A percentile compares a stretch with the other conserved stretches of the same genome.
These are phyloP conservation scores for Andrena fulva DNA, from an alignment of 2,888 invertebrate species.

Conservation along the genomic window DNA sequence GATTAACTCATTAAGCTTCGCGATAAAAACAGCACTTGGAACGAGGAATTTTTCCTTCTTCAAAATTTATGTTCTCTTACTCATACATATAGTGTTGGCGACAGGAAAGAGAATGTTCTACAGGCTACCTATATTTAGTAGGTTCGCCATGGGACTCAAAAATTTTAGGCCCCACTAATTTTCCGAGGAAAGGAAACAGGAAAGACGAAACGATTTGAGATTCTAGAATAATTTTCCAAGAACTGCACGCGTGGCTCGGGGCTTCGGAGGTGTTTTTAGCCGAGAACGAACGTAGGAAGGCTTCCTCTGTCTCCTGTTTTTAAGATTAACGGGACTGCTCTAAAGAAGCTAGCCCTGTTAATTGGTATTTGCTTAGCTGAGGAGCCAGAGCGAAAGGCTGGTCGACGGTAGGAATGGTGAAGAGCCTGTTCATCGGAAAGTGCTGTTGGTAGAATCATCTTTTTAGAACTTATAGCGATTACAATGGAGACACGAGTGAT, in stretches of 20 bases:
- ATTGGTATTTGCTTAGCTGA: constrained; percentile 53
- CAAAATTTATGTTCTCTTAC: constrained; percentile 5
- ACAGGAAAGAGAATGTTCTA: constrained; percentile 18
- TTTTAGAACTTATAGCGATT: neutral
- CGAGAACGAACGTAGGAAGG: constrained; percentile 10
- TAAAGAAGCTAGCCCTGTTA: constrained; percentile 36
- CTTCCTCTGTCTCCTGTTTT: constrained; percentile 33
- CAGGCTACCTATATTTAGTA: constrained; percentile 20
- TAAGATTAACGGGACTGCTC: constrained; percentile 51
- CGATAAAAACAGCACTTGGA: neutral
- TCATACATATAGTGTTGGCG: neutral
- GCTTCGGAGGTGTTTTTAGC: neutral
- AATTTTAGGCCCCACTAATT: constrained; percentile 42
- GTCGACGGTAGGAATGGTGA: constrained; percentile 1
- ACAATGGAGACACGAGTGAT: neutral
- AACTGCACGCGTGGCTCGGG: constrained; percentile 9
- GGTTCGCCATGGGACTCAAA: constrained; percentile 30
- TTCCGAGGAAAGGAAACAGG: constrained; percentile 46
- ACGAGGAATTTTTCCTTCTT: neutral
- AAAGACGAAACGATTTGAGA: constrained; percentile 21
- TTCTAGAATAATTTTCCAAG: constrained; percentile 47
- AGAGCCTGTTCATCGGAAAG: neutral
- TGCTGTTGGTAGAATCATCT: neutral
- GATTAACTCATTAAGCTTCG: constrained; percentile 8
- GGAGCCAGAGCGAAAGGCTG: constrained; percentile 15